phyloP scores from a whole-genome alignment of 2,797 vertebrate species.

The Sebastes kiyomatsui region DNA sequence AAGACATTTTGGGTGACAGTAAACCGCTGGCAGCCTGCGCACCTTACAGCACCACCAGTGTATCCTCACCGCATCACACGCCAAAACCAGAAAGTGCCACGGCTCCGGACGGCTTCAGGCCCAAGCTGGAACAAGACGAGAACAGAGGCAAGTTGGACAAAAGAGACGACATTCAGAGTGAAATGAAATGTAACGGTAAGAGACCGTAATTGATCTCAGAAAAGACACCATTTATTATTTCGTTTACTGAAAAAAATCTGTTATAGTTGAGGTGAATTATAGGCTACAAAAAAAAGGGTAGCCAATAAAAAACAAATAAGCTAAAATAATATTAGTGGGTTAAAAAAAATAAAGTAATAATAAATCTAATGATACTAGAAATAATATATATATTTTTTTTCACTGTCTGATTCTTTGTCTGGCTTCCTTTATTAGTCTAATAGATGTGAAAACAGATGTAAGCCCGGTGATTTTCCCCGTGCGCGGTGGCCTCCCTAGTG shows the following conservation, averaged over 20 bases:
- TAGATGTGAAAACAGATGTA: slow-evolving; percentile 92
- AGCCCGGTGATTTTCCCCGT: slow-evolving; percentile 86
- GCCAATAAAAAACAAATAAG: not conserved
- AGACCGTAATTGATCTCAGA: not conserved
- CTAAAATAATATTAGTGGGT: not conserved
- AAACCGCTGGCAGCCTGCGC: slow-evolving; percentile 98
- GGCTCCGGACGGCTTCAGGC: slow-evolving; percentile 91
- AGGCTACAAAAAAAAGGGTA: not conserved
- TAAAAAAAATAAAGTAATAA: not conserved
- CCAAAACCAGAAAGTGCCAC: slow-evolving; percentile 91
- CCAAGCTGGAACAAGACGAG: slow-evolving; percentile 95
- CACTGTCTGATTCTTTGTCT: slow-evolving; percentile 8
- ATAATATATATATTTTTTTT: not conserved
- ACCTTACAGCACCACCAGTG: slow-evolving; percentile 97
- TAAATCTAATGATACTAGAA: not conserved
- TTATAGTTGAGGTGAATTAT: not conserved
- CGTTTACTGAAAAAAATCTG: not conserved
- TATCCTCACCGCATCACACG: slow-evolving; percentile 91
- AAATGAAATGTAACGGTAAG: slow-evolving; percentile 97
- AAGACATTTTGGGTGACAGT: slow-evolving; percentile 98
- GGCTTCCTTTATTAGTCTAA: slow-evolving; percentile 81
- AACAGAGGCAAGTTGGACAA: slow-evolving; percentile 91
- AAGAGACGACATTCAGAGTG: slow-evolving; percentile 90
- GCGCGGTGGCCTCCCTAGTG: slow-evolving; percentile 93
- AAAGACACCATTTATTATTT: not conserved